Conservation (phyloP, 2,888 invertebrate genomes). For the Alsophila aescularia region DNA sequence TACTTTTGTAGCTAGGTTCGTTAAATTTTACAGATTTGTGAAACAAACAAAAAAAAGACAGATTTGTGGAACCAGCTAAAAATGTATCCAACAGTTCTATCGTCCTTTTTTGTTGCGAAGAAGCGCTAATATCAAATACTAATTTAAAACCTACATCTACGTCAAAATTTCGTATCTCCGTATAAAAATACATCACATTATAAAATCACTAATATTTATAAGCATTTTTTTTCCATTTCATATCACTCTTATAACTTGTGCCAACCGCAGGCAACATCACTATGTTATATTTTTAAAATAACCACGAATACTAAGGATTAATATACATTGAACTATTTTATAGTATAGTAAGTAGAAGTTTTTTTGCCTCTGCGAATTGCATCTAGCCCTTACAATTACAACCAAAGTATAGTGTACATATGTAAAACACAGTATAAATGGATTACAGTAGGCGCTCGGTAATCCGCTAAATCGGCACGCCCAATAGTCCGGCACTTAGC, state of each 20-base stretch:
- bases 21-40: no score
- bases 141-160: constrained; percentile 17
- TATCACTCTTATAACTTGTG: constrained; percentile 31
- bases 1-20: no score
- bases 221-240: constrained; percentile 18
- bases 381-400: constrained; percentile 26
- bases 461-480: no score
- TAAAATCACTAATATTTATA: constrained; percentile 39
- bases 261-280: constrained; percentile 34
- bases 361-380: constrained; percentile 26
- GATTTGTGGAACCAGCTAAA: constrained; percentile 7
- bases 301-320: constrained; percentile 1
- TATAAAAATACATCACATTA: constrained; percentile 59
- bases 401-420: constrained; percentile 2
- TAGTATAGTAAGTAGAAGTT: constrained; percentile 26
- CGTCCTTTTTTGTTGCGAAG: not conserved
- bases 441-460: no score
- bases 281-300: constrained; percentile 20
- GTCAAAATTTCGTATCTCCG: constrained; percentile 40
- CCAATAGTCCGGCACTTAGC: no score
- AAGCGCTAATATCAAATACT: constrained; percentile 8
- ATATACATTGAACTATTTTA: constrained; percentile 19
- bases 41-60: no score
- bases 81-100: no score
- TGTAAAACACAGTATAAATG: no score